phyloP scores from a whole-genome alignment of 1,140 invertebrate species.

The Monomorium pharaonis region DNA sequence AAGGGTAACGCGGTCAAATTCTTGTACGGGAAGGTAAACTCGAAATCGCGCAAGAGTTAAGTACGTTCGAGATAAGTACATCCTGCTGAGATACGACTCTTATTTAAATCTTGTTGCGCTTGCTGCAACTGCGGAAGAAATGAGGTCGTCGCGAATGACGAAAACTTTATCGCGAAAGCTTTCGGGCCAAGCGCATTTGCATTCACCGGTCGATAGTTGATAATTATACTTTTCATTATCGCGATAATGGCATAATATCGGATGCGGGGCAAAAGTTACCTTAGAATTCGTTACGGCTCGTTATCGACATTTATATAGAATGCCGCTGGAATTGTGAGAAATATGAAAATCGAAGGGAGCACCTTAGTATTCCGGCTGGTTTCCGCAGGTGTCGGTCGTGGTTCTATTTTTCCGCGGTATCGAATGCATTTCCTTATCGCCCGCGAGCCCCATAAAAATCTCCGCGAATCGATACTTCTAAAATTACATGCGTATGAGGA shows the following conservation, averaged over 20 bases:
- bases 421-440: neutral
- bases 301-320: slow-evolving; percentile 21
- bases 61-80: slow-evolving; percentile 17
- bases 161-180: slow-evolving; percentile 42
- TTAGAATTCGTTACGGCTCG: neutral
- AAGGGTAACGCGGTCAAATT: slow-evolving; percentile 12
- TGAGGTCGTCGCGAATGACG: slow-evolving; percentile 20
- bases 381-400: neutral
- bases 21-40: neutral
- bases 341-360: neutral
- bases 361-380: neutral
- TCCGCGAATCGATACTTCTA: neutral
- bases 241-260: neutral
- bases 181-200: slow-evolving; percentile 20
- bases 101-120: slow-evolving; percentile 44
- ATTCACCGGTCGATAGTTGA: slow-evolving; percentile 37
- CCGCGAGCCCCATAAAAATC: neutral
- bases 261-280: neutral
- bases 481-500: slow-evolving; percentile 9
- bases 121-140: neutral
- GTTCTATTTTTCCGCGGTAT: neutral
- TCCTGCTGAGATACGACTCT: slow-evolving; percentile 26
- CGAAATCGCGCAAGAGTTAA: slow-evolving; percentile 3
- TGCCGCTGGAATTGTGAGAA: neutral
- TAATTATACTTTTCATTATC: slow-evolving; percentile 55